Conservation (phyloP, 2,797 vertebrate species). For the Toxotes lorentzi region DNA sequence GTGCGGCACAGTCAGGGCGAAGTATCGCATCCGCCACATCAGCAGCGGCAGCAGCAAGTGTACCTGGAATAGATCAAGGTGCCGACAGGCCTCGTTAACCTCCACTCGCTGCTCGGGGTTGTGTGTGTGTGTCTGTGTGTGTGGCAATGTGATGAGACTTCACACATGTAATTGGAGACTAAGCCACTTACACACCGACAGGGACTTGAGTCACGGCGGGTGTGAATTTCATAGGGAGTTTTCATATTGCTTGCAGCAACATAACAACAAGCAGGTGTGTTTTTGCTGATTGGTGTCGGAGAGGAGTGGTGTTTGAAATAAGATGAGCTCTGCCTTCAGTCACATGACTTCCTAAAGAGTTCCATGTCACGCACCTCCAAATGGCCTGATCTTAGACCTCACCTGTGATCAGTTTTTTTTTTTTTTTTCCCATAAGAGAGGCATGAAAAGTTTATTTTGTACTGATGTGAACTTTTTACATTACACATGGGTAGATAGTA, state of each 20-base stretch:
- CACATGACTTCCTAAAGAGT: constrained; percentile 5
- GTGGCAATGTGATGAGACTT: constrained; percentile 43
- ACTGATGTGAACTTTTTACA: background rate
- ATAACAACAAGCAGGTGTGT: constrained; percentile 59
- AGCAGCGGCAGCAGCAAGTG: constrained; percentile 29
- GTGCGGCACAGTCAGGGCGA: constrained; percentile 39
- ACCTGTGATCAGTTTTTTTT: background rate
- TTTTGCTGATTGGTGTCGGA: constrained; percentile 34
- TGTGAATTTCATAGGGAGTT: constrained; percentile 56
- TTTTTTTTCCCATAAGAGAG: background rate
- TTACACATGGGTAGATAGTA: no score
- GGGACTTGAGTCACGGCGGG: constrained; percentile 38
- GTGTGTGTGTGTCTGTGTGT: constrained; percentile 21
- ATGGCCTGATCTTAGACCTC: background rate
- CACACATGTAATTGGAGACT: constrained; percentile 79
- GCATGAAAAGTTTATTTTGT: background rate
- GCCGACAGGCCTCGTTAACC: constrained; percentile 68
- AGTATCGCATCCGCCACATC: constrained; percentile 53
- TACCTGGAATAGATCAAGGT: constrained; percentile 65
- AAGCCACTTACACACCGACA: constrained; percentile 54
- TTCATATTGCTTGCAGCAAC: constrained; percentile 27
- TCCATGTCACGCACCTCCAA: background rate
- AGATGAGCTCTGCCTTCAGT: constrained; percentile 31
- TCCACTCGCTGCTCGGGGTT: constrained; percentile 23
- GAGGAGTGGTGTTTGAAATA: constrained; percentile 38